A percentile compares a stretch with the other conserved stretches of the same genome.
Conservation (phyloP, 2,113 vertebrate species). For the Sphaerodactylus townsendi region DNA sequence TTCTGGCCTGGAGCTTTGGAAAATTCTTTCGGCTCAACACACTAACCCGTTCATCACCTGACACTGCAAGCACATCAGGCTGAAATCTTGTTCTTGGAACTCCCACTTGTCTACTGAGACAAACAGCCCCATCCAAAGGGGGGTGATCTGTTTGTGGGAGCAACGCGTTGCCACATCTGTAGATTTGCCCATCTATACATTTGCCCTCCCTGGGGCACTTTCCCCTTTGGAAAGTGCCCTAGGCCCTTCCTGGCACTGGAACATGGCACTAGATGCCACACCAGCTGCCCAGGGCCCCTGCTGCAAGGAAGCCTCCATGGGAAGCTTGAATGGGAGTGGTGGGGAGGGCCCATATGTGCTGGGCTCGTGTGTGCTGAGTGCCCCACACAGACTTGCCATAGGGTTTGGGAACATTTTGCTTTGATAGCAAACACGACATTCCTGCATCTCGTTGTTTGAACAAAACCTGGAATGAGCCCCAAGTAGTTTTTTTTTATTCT, state of each 20-base stretch:
- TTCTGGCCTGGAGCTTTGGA: slow-evolving; percentile 15
- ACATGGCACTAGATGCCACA: too few species aligned
- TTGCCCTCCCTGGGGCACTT: too few species aligned
- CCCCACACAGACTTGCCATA: neutral
- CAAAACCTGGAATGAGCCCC: slow-evolving; percentile 9
- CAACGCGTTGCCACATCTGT: too few species aligned
- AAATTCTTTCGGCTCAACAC: fast-evolving
- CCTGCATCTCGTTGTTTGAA: neutral
- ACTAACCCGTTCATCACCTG: neutral
- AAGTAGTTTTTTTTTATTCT: slow-evolving; percentile 7
- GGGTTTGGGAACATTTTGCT: neutral
- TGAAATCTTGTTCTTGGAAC: slow-evolving; percentile 13
- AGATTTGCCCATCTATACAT: too few species aligned
- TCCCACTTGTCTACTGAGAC: neutral
- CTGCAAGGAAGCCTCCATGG: too few species aligned
- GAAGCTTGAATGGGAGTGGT: too few species aligned
- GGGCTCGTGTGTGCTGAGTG: neutral
- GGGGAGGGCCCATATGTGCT: too few species aligned
- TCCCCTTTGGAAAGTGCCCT: too few species aligned
- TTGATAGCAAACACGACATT: neutral
- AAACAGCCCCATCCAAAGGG: too few species aligned
- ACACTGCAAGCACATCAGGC: neutral
- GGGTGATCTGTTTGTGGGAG: too few species aligned
- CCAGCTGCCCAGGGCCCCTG: too few species aligned
- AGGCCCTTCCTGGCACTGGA: too few species aligned